phyloP scores from a whole-genome alignment of 1,140 invertebrate species.

The Drosophila sp. region DNA sequence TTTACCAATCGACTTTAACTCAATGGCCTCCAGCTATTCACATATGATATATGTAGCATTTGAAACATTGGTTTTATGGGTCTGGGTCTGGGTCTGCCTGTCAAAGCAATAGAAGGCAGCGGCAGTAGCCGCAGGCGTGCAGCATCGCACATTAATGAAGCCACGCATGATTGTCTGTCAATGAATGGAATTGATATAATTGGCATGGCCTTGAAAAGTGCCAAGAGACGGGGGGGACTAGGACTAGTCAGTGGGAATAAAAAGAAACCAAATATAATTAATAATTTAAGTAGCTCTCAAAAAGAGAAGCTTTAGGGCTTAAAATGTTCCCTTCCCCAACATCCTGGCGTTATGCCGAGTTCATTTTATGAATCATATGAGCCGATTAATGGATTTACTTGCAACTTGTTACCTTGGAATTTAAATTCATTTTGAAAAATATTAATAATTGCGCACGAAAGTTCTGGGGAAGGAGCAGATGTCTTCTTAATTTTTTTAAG shows the following conservation, averaged over 20 bases:
- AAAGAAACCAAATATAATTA: neutral
- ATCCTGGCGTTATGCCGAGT: constrained; percentile 1
- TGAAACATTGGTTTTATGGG: constrained; percentile 32
- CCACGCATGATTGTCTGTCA: constrained; percentile 34
- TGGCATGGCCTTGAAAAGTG: constrained; percentile 9
- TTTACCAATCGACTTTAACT: constrained; percentile 16
- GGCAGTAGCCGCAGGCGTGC: constrained; percentile 39
- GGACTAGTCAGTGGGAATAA: neutral
- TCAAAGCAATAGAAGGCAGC: constrained; percentile 11
- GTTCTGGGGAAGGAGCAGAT: no score
- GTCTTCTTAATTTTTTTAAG: no score
- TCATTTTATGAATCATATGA: constrained; percentile 51
- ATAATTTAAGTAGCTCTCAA: constrained; percentile 3
- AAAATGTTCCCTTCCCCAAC: no score
- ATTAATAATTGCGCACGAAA: neutral
- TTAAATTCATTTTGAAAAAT: neutral
- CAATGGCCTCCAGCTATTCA: constrained; percentile 49
- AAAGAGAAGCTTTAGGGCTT: neutral
- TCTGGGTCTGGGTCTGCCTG: neutral
- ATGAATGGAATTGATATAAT: constrained; percentile 47
- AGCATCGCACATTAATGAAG: constrained; percentile 30
- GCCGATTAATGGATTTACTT: constrained; percentile 41
- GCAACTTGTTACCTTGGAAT: constrained; percentile 19
- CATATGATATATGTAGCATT: constrained; percentile 28
- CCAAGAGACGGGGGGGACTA: neutral